A percentile compares a stretch with the other conserved stretches of the same genome.
Evolutionary conservation across 2,888 invertebrate species (phyloP).

Genomic region (Nesidiocoris tenuis): DNA sequence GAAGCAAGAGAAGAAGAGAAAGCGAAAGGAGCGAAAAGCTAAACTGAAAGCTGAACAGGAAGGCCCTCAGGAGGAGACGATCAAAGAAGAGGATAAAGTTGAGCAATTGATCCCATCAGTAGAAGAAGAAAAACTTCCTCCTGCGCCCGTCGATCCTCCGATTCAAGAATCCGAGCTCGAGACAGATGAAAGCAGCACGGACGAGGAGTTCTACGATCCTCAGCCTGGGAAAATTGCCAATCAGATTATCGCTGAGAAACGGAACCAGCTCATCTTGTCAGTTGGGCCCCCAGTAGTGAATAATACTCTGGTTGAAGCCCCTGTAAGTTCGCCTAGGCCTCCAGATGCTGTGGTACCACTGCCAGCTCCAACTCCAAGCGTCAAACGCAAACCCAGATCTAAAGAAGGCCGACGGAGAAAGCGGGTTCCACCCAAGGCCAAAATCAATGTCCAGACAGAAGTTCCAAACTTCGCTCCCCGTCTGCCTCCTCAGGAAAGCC

Average conservation of each 20-base stretch:
- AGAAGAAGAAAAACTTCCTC: constrained; percentile 48
- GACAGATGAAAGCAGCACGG: constrained; percentile 80
- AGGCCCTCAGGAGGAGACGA: background rate
- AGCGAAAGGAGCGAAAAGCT: constrained; percentile 58
- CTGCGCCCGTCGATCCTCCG: constrained; percentile 61
- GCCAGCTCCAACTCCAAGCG: constrained; percentile 16
- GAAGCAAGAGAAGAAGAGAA: constrained; percentile 58
- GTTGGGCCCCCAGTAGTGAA: constrained; percentile 58
- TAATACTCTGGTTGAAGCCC: constrained; percentile 52
- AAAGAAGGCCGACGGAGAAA: constrained; percentile 10
- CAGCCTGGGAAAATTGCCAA: constrained; percentile 74
- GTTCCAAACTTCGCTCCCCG: background rate
- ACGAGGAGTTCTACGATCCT: constrained; percentile 85
- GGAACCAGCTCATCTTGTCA: constrained; percentile 61
- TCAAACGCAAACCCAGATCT: background rate
- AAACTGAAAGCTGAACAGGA: constrained; percentile 48
- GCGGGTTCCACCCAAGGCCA: background rate
- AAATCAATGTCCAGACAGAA: constrained; percentile 9
- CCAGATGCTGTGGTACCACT: background rate
- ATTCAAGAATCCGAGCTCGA: constrained; percentile 81
- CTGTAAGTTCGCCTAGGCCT: constrained; percentile 4
- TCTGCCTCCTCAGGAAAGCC: background rate
- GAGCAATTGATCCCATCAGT: constrained; percentile 28
- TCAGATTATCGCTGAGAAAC: constrained; percentile 71
- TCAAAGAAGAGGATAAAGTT: constrained; percentile 44